These are phyloP conservation scores for Macrobrachium rosenbergii DNA, from an alignment of 1,140 invertebrate genomes.

Conservation along the genomic window DNA sequence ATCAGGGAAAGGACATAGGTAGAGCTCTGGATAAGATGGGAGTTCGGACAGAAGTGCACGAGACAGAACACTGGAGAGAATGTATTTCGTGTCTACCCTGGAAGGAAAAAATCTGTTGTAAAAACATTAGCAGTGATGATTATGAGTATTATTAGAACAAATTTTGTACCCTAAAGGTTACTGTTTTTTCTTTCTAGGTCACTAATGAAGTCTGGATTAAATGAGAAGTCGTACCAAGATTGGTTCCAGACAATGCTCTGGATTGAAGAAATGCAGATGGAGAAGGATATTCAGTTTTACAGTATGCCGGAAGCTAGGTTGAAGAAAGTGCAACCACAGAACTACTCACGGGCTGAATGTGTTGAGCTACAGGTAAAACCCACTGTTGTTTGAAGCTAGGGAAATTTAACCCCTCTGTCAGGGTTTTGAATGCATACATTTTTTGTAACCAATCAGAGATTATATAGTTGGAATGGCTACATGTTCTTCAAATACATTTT, in stretches of 20 bases:
- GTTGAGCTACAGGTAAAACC: slow-evolving; percentile 42
- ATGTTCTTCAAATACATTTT: too few relatives aligned
- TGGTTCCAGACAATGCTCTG: slow-evolving; percentile 50
- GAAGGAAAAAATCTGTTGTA: too few relatives aligned
- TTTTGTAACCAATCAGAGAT: neutral
- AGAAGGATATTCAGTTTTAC: slow-evolving; percentile 39
- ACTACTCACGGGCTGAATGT: neutral
- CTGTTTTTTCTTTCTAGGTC: neutral
- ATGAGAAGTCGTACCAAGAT: neutral
- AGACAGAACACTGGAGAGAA: too few relatives aligned
- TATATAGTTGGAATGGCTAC: too few relatives aligned
- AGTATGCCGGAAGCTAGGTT: slow-evolving; percentile 24
- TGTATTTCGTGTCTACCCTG: too few relatives aligned
- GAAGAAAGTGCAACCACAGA: neutral
- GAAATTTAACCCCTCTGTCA: neutral
- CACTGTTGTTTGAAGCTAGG: neutral
- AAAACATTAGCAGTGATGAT: too few relatives aligned
- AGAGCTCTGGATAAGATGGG: too few relatives aligned
- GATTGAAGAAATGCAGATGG: slow-evolving; percentile 58
- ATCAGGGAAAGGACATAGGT: too few relatives aligned
- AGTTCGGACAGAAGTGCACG: too few relatives aligned
- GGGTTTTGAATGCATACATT: neutral
- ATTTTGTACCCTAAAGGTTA: too few relatives aligned
- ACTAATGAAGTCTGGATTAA: slow-evolving; percentile 28
- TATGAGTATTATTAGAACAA: too few relatives aligned